phyloP scores from a whole-genome alignment of 1,140 invertebrate species.

The Tyrophagus putrescentiae region DNA sequence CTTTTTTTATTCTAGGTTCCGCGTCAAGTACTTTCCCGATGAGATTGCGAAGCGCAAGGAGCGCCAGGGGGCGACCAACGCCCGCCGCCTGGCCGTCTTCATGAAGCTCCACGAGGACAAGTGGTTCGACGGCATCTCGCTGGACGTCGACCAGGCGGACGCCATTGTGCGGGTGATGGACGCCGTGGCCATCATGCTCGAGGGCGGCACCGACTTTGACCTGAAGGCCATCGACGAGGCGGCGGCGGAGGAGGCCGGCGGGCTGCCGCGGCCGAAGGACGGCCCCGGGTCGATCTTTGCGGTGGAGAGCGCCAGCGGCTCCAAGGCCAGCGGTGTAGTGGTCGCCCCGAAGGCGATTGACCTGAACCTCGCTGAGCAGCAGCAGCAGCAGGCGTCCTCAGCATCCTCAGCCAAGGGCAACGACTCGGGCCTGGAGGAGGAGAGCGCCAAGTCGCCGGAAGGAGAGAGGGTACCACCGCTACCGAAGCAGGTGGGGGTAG shows the following conservation, averaged over 20 bases:
- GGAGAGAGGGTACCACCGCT: slow-evolving; percentile 28
- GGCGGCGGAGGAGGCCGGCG: slow-evolving; percentile 28
- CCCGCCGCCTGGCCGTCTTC: slow-evolving; percentile 79
- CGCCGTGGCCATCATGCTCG: slow-evolving; percentile 87
- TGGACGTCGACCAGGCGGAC: slow-evolving; percentile 77
- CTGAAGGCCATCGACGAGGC: slow-evolving; percentile 56
- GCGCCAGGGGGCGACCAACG: slow-evolving; percentile 63
- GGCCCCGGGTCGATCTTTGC: slow-evolving; percentile 15
- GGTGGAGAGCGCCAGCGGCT: slow-evolving; percentile 4
- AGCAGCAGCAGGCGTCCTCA: neutral
- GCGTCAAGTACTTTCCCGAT: slow-evolving; percentile 95
- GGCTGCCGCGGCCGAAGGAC: slow-evolving; percentile 21
- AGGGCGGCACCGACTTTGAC: slow-evolving; percentile 91
- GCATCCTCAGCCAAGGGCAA: slow-evolving; percentile 10
- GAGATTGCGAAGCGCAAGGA: slow-evolving; percentile 78
- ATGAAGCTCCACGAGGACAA: slow-evolving; percentile 59
- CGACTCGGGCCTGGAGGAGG: slow-evolving; percentile 5
- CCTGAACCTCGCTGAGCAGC: no score
- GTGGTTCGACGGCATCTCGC: slow-evolving; percentile 55
- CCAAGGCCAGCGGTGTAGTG: no score
- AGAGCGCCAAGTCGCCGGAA: slow-evolving; percentile 29
- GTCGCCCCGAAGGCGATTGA: no score
- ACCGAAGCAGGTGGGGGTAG: slow-evolving; percentile 24
- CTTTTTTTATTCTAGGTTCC: slow-evolving; percentile 67
- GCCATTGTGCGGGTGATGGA: slow-evolving; percentile 75